Evolutionary conservation across 1,140 invertebrate species (phyloP), one percentile per base, ranked within the genome.

Genomic region (Aphaenogaster rudis): DNA sequence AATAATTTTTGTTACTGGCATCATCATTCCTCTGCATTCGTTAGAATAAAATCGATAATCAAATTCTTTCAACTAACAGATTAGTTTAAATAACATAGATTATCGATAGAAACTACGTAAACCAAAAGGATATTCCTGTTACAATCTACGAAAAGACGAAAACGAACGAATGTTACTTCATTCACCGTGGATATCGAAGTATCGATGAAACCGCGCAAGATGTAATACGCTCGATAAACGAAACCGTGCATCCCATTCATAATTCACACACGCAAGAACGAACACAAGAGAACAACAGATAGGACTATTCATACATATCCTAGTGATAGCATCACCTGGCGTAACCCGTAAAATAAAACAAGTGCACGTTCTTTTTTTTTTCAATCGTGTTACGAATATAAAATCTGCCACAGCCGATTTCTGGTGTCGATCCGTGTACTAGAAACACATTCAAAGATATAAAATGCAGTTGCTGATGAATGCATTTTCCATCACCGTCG

Each of bases 281-380:
- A 8, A 36, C 3, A 64, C 59, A 45, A 50, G 2, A 72, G 79
- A 72, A 71, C 17, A 71, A 72, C 36, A 69, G 36, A 81, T 81
- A n/a, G 79, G 54, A 15, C 50, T 72, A 82, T 81, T 71, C 79
- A 71, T 72, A 82, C 39, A 57, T 57, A 82, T 57, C 45, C 50
- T 13, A 42, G 52, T n/a, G 79, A 81, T 72, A 72, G 36, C 9
- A 82, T 72, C 67, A 69, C 42, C 39, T 11, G 36, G 15, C 33
- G 36, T 52, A 39, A 11, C 33, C 7, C 36, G 78, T 82, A 45
- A 82, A 82, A 82, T 74, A 48, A 82, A 74, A 74, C 21, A 67
- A 33, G 17, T n/a, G 28, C 5, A 21, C 21, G 59, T 33, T 28
- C 28, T 48, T 59, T 59, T 71, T 21, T 72, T 72, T 36, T 71